Evolutionary conservation across 2,113 vertebrate genomes (phyloP), one percentile per base, ranked within the genome.

Genomic region (Pogona vitticeps): DNA sequence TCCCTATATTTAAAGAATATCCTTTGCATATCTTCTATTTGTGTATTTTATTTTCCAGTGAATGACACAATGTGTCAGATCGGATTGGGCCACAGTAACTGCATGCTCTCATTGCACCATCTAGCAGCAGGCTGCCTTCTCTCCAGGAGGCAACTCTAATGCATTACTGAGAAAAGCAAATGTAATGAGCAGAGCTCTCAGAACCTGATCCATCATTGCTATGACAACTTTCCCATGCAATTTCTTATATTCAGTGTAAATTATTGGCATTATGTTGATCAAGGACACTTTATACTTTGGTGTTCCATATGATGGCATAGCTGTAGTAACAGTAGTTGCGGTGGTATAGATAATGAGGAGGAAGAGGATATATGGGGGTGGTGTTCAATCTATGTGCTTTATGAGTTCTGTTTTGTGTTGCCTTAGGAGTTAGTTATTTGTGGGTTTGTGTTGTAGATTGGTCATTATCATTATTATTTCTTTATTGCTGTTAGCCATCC

Each of bases 191-290:
- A 33, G 72, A 88, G 73, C 2, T 72, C 76, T 72, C 76, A 76
- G 85, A 91, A 83, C 85, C 28, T 5, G 67, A 17, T 36, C 80
- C 83, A 70, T 59, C 61, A 68, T 8, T 61, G 12, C 79, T 88
- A 77, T 87, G 89, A 2, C 12, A 88, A 21, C 5, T 82, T 82
- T 82, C 77, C 40, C 42, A 73, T 85, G 88, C n/a, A 76, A 46
- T 71, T 67, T 36, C 0, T 90, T 87, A 88, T 83, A 13, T 13
- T 20, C 68, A 14, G 6, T 2, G 61, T 52, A 9, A 59, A 76
- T 82, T 26, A 88, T 84, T 68, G 80, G 6, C 81, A 70, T 71
- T 77, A 67, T 6, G 21, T 71, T 65, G 85, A 89, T 86, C 88
- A 89, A 88, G 36, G 31, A 79, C 86, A 82, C 87, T 86, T 72